Evolutionary conservation across 2,113 vertebrate genomes (phyloP).

Genomic region (Pangasianodon hypophthalmus): DNA sequence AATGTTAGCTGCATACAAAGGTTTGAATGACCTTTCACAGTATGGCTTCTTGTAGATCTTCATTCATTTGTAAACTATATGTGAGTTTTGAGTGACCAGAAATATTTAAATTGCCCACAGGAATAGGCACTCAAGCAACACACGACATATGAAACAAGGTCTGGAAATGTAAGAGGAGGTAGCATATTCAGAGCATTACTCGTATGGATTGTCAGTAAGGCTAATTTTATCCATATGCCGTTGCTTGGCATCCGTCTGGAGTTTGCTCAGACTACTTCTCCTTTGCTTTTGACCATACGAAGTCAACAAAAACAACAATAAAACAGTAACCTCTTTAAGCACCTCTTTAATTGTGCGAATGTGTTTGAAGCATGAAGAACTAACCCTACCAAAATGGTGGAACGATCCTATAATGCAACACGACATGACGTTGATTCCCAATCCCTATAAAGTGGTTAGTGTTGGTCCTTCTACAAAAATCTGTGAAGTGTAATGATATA

Average conservation of each 20-base stretch:
- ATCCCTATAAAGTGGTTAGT: background rate
- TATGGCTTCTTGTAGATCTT: background rate
- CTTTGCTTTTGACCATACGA: background rate
- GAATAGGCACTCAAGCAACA: background rate
- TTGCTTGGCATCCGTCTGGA: background rate
- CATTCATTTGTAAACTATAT: background rate
- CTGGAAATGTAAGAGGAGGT: background rate
- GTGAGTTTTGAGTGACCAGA: background rate
- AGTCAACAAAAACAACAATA: background rate
- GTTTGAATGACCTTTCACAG: background rate
- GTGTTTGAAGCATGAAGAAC: background rate
- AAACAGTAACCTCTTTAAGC: background rate
- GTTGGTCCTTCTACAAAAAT: background rate
- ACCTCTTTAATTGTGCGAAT: background rate
- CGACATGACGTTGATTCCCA: background rate
- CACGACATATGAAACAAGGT: background rate
- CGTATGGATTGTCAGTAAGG: constrained; percentile 5
- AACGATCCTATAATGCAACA: background rate
- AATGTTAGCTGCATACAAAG: background rate
- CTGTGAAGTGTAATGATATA: background rate
- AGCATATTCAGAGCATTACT: background rate
- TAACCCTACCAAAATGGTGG: background rate
- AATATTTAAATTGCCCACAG: background rate
- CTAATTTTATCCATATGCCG: constrained; percentile 18
- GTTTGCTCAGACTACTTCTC: background rate